A percentile compares a stretch with the other conserved stretches of the same genome.
These are phyloP conservation scores for Tragulus kanchil DNA, from an alignment of 2,113 vertebrate genomes.

Conservation along the genomic window DNA sequence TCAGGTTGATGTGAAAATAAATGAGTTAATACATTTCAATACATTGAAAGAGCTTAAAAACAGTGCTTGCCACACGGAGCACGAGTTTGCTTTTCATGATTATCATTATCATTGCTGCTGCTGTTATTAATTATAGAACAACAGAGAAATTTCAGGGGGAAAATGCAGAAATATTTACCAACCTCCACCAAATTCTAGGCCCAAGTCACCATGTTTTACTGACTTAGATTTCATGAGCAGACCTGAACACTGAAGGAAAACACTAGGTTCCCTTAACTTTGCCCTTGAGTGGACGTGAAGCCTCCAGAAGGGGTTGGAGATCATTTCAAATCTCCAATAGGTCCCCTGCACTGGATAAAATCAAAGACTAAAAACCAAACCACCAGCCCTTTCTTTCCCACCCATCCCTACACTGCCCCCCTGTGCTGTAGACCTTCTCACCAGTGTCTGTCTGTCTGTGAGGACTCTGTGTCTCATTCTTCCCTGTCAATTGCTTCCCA, in stretches of 20 bases:
- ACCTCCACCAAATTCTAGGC: not conserved
- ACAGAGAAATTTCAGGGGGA: not conserved
- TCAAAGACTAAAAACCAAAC: not conserved
- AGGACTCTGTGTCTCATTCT: not conserved
- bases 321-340: not conserved
- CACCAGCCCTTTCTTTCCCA: not conserved
- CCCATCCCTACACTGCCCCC: not conserved
- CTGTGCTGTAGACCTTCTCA: not conserved
- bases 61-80: not conserved
- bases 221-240: not conserved
- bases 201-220: not conserved
- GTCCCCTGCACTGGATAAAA: not conserved
- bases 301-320: not conserved
- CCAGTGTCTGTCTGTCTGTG: not conserved
- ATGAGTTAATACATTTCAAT: not conserved
- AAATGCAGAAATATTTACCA: not conserved
- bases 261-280: too few relatives aligned
- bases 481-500: too few relatives aligned
- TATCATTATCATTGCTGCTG: not conserved
- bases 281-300: not conserved
- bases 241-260: not conserved
- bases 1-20: not conserved
- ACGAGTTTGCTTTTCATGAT: not conserved
- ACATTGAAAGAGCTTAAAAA: not conserved
- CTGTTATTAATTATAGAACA: not conserved